These are phyloP conservation scores for Marronus borbonicus DNA, from an alignment of 2,888 invertebrate genomes.

Conservation along the genomic window DNA sequence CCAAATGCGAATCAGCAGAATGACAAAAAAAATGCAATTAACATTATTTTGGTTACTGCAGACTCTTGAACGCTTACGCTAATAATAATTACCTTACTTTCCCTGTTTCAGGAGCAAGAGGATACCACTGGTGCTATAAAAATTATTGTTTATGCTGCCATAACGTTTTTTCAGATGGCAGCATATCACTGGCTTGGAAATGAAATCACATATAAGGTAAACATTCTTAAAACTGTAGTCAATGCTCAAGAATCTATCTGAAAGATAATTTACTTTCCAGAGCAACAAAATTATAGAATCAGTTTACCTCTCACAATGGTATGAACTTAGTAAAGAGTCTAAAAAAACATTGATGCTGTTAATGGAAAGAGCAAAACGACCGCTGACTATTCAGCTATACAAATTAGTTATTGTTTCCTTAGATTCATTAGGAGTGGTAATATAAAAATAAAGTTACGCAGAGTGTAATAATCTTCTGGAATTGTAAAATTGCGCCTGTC, in stretches of 20 bases:
- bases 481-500: too few relatives aligned
- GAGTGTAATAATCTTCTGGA: too few relatives aligned
- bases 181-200: slow-evolving; percentile 46
- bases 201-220: slow-evolving; percentile 45
- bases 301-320: slow-evolving; percentile 24
- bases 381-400: slow-evolving; percentile 14
- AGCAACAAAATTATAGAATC: slow-evolving; percentile 26
- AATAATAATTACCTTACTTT: too few relatives aligned
- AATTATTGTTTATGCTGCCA: not conserved
- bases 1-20: too few relatives aligned
- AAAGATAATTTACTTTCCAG: slow-evolving; percentile 17
- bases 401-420: slow-evolving; percentile 9
- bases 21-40: too few relatives aligned
- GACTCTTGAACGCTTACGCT: too few relatives aligned
- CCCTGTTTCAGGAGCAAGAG: not conserved
- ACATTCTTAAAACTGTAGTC: not conserved
- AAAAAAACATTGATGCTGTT: not conserved
- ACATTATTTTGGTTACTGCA: too few relatives aligned
- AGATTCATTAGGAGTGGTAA: slow-evolving; percentile 29
- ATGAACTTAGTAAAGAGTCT: slow-evolving; percentile 6
- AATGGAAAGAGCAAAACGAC: slow-evolving; percentile 24
- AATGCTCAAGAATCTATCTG: too few relatives aligned
- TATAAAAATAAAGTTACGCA: not conserved
- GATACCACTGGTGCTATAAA: not conserved
- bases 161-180: slow-evolving; percentile 25